Percentiles rank a stretch among this genome's conserved stretches.
phyloP scores from a whole-genome alignment of 2,797 vertebrate genomes.

The Tarsius wallacei region DNA sequence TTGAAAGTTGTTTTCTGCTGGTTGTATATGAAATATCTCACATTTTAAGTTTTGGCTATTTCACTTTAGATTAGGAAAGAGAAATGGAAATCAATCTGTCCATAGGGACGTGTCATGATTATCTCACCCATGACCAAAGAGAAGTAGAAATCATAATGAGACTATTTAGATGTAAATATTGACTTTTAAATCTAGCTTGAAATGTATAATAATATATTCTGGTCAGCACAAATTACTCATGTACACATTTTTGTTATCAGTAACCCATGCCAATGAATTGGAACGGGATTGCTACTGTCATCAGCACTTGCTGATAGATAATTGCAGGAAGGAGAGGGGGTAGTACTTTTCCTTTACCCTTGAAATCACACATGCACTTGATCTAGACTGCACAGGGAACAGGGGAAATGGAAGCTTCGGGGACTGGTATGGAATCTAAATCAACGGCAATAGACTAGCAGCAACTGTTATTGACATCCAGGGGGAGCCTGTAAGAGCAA shows the following conservation, averaged over 20 bases:
- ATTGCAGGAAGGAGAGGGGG: not conserved
- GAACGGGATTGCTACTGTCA: not conserved
- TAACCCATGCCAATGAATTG: not conserved
- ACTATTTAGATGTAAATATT: not conserved
- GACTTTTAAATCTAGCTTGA: not conserved
- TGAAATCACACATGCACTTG: not conserved
- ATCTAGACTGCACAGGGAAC: not conserved
- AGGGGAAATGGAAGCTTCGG: not conserved
- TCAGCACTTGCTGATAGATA: not conserved
- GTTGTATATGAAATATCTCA: not conserved
- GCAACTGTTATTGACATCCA: not conserved
- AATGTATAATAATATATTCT: not conserved
- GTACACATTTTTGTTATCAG: not conserved
- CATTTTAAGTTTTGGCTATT: constrained; percentile 2
- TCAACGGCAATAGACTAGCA: not conserved
- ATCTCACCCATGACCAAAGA: not conserved
- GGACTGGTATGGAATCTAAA: not conserved
- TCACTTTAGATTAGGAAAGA: not conserved
- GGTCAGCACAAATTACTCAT: not conserved
- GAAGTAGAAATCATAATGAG: not conserved
- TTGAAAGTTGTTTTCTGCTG: not conserved
- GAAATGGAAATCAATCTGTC: not conserved
- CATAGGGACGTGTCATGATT: not conserved
- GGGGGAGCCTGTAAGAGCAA: not conserved
- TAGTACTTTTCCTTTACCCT: not conserved